Evolutionary conservation across 1,140 invertebrate species (phyloP).

Genomic region (Matsumurasca onukii): DNA sequence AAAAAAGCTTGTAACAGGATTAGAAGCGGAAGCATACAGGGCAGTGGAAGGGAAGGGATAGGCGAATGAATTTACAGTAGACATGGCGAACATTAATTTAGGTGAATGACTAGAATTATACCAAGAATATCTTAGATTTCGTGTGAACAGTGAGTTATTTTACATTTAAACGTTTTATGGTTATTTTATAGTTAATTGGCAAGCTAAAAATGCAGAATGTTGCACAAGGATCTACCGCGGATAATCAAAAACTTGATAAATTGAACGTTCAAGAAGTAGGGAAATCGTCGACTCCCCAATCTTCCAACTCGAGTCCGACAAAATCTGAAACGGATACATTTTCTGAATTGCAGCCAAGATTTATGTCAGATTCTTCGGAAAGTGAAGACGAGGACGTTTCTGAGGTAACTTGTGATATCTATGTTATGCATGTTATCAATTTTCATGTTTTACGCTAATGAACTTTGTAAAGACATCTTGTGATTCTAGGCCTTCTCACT

Average conservation of each 20-base stretch:
- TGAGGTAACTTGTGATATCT: constrained; percentile 63
- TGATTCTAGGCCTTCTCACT: constrained; percentile 35
- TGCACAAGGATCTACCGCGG: constrained; percentile 68
- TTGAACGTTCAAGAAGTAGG: constrained; percentile 58
- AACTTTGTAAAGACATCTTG: constrained; percentile 44
- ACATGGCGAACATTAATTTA: constrained; percentile 71
- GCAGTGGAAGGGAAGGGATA: constrained; percentile 31
- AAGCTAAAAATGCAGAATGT: constrained; percentile 87
- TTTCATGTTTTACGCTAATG: constrained; percentile 30
- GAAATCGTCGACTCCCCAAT: constrained; percentile 62
- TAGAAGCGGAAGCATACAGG: constrained; percentile 32
- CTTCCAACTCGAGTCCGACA: constrained; percentile 63
- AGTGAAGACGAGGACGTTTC: constrained; percentile 91
- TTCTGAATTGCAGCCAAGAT: constrained; percentile 72
- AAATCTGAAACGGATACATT: constrained; percentile 78
- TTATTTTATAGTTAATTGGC: constrained; percentile 34
- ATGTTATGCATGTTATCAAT: constrained; percentile 15
- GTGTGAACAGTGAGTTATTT: constrained; percentile 40
- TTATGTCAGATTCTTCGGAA: constrained; percentile 86
- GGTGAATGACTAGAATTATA: constrained; percentile 60
- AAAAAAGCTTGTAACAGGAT: too few species aligned
- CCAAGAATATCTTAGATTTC: constrained; percentile 44
- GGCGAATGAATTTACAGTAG: constrained; percentile 54
- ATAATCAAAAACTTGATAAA: constrained; percentile 77
- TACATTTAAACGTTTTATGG: constrained; percentile 29